phyloP scores from a whole-genome alignment of 53 echinoderm and acorn worm species.

The Apostichopus leukothele region DNA sequence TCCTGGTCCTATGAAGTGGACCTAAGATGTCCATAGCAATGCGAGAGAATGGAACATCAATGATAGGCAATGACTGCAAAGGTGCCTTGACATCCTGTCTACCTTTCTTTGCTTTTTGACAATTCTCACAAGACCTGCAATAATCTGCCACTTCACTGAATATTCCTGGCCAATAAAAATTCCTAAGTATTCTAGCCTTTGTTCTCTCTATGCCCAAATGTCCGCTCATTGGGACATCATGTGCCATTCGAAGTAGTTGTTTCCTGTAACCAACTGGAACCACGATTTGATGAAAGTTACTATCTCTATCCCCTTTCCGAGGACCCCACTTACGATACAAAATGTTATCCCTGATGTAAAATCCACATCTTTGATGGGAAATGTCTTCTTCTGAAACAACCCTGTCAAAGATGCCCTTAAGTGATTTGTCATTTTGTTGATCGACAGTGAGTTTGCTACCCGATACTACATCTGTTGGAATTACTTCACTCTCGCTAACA shows the following conservation, averaged over 20 bases:
- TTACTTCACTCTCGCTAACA: background rate
- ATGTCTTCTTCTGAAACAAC: background rate
- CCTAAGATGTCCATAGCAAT: constrained; percentile 60
- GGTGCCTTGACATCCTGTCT: constrained; percentile 13
- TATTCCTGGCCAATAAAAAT: constrained; percentile 4
- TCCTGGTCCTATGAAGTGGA: too few species aligned
- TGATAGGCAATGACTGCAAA: constrained; percentile 6
- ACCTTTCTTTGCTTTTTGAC: background rate
- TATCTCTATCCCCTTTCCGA: too few species aligned
- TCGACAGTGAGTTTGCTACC: background rate
- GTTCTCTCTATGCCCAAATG: constrained; percentile 18
- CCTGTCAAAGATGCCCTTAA: constrained; percentile 15
- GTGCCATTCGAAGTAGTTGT: constrained; percentile 7
- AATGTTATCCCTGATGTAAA: too few species aligned
- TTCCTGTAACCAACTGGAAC: too few species aligned
- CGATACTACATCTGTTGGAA: background rate
- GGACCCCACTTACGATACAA: too few species aligned
- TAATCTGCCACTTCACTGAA: background rate
- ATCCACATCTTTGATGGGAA: too few species aligned
- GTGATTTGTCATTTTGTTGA: constrained; percentile 8
- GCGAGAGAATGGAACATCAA: constrained; percentile 45
- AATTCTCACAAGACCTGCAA: background rate
- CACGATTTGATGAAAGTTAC: too few species aligned
- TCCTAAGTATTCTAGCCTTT: background rate
- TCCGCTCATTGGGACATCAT: background rate